Evolutionary conservation across 2,797 vertebrate genomes (phyloP).

Genomic region (Catharus ustulatus): DNA sequence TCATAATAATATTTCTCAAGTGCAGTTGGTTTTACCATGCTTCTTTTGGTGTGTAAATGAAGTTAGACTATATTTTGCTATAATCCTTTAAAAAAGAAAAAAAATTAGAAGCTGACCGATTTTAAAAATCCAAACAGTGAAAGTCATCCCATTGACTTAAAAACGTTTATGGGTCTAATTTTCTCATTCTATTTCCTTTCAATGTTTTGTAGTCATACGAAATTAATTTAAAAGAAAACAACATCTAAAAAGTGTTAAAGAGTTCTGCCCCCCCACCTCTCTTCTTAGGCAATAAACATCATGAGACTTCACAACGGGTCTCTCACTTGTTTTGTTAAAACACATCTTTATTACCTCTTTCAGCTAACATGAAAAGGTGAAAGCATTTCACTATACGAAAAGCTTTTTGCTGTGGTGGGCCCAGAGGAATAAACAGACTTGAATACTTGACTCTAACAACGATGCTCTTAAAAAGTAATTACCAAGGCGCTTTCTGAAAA

Average conservation of each 20-base stretch:
- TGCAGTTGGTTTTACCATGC: neutral
- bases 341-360: conserved; percentile 28
- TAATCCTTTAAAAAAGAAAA: neutral
- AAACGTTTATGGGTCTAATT: neutral
- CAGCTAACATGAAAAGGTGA: neutral
- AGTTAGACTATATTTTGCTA: neutral
- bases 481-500: conserved; percentile 15
- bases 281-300: conserved; percentile 38
- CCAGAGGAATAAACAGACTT: conserved; percentile 19
- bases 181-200: neutral
- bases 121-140: neutral
- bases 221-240: neutral
- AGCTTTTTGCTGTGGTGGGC: neutral
- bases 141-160: neutral
- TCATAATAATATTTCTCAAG: neutral
- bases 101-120: neutral
- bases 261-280: neutral
- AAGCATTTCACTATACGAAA: conserved; percentile 10
- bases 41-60: neutral
- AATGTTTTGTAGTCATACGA: neutral
- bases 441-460: neutral
- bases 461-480: conserved; percentile 38
- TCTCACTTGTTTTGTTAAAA: conserved; percentile 10
- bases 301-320: conserved; percentile 43
- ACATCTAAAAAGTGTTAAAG: neutral